Evolutionary conservation across 2,797 vertebrate species (phyloP).

Genomic region (Urocyon cinereoargenteus): DNA sequence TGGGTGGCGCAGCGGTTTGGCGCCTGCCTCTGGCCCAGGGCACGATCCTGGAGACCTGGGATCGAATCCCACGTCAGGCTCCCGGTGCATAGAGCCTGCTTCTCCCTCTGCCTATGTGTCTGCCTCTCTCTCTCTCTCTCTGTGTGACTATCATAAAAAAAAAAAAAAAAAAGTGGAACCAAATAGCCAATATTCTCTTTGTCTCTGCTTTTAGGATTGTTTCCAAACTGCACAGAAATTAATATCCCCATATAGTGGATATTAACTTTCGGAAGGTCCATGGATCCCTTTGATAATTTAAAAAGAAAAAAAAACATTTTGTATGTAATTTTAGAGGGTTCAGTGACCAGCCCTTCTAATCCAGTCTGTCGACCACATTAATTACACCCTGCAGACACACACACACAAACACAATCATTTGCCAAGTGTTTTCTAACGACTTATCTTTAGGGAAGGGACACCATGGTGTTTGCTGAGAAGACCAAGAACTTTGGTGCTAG

Average conservation of each 20-base stretch:
- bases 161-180: neutral
- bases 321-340: neutral
- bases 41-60: too few species aligned
- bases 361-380: conserved; percentile 13
- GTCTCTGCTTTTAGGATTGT: neutral
- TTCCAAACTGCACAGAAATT: conserved; percentile 52
- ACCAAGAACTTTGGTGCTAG: conserved; percentile 11
- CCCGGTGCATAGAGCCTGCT: too few species aligned
- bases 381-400: neutral
- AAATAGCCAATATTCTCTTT: conserved; percentile 26
- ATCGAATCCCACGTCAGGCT: too few species aligned
- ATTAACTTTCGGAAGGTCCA: neutral
- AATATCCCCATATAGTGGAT: neutral
- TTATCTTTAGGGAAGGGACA: neutral
- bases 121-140: too few species aligned
- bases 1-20: too few species aligned
- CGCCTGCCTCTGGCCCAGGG: too few species aligned
- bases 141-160: too few species aligned
- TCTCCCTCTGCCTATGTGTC: too few species aligned
- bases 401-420: neutral
- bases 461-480: neutral
- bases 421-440: conserved; percentile 9
- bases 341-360: conserved; percentile 22
- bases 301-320: neutral
- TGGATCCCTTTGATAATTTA: neutral